Base-by-base conservation (phyloP, 2,797 vertebrate species). In the Lateolabrax maculatus region DNA sequence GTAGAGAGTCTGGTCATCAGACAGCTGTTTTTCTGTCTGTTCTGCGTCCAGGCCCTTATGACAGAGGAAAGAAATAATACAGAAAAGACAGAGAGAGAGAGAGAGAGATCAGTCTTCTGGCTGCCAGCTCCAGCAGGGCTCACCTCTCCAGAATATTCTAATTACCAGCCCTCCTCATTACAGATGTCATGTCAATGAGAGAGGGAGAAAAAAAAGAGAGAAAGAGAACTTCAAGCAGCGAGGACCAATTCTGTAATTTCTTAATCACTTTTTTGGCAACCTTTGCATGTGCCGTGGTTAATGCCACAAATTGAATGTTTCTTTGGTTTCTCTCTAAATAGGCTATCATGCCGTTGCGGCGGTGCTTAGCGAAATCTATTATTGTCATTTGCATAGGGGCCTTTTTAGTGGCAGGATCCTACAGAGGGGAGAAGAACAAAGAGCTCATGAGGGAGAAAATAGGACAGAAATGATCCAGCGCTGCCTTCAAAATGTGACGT, bases 381-480 rank as follows among this genome's bases (percentile, higher is more conserved):
- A 96, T 95, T 94, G 90, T 90, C 91, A 96, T 96, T 95, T 96
- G 95, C 95, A 96, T 95, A 93, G 91, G 91, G 87, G 87, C 79
- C 86, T 93, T 95, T 95, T 94, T 93, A 93, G 91, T 90, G 89
- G 88, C 84, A 53, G 89, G 89, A 93, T 92, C 92, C 93, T 93
- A 94, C 94, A 93, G 94, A 92, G 93, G 85, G 91, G 87, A 68
- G 80, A 95, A 96, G 95, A 96, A 96, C 95, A 96, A 96, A 96
- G 95, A 94, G 90, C 94, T 96, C 95, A 96, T 95, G 94, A 95
- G 93, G 94, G 93, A 94, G 95, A 96, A 95, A 97, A 96, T 95
- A 94, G 93, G 94, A 94, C 94, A 93, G 95, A 96, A 96, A 95
- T 95, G 93, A 94, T 96, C 93, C 94, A 78, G 86, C 85, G 84